Conservation (phyloP, 2,113 vertebrate genomes). For the Sebastes fasciatus region DNA sequence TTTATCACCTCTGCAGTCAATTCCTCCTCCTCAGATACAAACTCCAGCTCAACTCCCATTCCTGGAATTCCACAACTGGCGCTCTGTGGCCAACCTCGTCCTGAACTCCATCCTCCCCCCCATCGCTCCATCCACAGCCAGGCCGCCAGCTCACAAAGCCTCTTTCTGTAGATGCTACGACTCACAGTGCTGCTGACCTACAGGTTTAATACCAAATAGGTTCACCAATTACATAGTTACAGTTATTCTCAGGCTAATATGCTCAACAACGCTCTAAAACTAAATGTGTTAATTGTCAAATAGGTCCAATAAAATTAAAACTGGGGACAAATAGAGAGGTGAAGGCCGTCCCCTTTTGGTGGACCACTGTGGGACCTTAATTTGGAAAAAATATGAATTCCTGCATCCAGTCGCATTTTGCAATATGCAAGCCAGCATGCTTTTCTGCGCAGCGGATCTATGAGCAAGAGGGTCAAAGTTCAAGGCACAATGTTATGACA, state of each 20-base stretch:
- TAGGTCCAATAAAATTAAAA: not conserved
- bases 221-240: not conserved
- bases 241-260: not conserved
- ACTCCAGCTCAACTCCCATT: constrained; percentile 78
- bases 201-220: not conserved
- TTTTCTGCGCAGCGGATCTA: no score
- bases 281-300: not conserved
- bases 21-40: constrained; percentile 51
- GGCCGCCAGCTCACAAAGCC: constrained; percentile 80
- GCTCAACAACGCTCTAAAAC: not conserved
- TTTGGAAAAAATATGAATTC: no score
- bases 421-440: no score
- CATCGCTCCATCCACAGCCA: constrained; percentile 62
- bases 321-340: not conserved
- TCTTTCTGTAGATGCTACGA: constrained; percentile 67
- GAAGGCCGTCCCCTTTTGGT: no score
- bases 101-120: constrained; percentile 62
- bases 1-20: constrained; percentile 57
- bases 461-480: no score
- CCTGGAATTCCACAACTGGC: constrained; percentile 83
- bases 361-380: no score
- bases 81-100: constrained; percentile 78
- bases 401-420: no score
- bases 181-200: constrained; percentile 40
- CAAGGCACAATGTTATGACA: no score